Percentiles rank a stretch among this genome's conserved stretches.
These are phyloP conservation scores for Caenorhabditis parvicauda DNA, from an alignment of 2,888 invertebrate genomes.

Conservation along the genomic window DNA sequence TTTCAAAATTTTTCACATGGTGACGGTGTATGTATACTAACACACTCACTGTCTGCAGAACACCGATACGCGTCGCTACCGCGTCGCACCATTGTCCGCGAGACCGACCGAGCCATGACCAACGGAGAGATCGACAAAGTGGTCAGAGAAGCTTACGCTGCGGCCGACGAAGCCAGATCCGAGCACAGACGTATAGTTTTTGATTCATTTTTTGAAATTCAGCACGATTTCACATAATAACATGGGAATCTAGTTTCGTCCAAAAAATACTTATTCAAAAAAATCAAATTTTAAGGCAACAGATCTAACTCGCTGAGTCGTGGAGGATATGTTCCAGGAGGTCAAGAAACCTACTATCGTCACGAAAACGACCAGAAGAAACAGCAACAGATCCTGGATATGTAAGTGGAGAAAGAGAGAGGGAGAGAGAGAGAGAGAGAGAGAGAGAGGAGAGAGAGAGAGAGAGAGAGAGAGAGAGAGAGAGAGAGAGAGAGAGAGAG, in stretches of 20 bases:
- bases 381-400: too few relatives aligned
- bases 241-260: background rate
- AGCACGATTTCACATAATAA: background rate
- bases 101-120: slow-evolving; percentile 42
- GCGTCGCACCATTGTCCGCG: slow-evolving; percentile 28
- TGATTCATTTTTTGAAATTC: background rate
- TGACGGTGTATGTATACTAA: background rate
- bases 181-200: slow-evolving; percentile 25
- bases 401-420: too few relatives aligned
- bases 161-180: slow-evolving; percentile 44
- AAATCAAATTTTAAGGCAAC: slow-evolving; percentile 30
- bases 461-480: too few relatives aligned
- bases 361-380: too few relatives aligned
- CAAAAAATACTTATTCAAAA: background rate
- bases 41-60: slow-evolving; percentile 15
- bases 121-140: slow-evolving; percentile 45
- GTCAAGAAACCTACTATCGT: slow-evolving; percentile 44
- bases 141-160: slow-evolving; percentile 46
- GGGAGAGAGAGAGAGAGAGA: too few relatives aligned
- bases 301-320: slow-evolving; percentile 53
- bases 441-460: too few relatives aligned
- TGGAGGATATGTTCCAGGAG: slow-evolving; percentile 30
- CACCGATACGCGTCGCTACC: slow-evolving; percentile 27
- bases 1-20: background rate
- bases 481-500: too few relatives aligned